These are phyloP conservation scores for Periophthalmus modestus DNA, from an alignment of 2,113 vertebrate genomes.

Conservation along the genomic window DNA sequence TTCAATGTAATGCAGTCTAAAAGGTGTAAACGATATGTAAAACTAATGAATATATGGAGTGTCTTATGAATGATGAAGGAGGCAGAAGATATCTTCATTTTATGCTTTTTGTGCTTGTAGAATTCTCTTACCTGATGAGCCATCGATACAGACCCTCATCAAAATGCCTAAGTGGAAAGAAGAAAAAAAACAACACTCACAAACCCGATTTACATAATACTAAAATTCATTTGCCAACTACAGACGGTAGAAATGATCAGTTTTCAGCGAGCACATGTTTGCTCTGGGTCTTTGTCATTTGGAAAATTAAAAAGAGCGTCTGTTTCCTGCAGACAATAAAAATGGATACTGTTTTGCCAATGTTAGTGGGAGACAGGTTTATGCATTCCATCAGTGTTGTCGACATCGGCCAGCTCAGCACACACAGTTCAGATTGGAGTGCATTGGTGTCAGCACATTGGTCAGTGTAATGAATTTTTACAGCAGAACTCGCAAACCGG, in stretches of 20 bases:
- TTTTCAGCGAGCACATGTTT: constrained; percentile 9
- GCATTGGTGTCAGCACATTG: constrained; percentile 59
- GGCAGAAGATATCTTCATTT: constrained; percentile 11
- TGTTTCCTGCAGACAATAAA: constrained; percentile 38
- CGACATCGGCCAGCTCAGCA: constrained; percentile 58
- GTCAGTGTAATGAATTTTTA: constrained; percentile 19
- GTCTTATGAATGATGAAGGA: background rate
- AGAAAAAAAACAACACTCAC: constrained; percentile 23
- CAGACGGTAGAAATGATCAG: constrained; percentile 19
- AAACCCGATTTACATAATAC: constrained; percentile 64
- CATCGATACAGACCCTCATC: constrained; percentile 81
- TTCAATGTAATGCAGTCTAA: constrained; percentile 46
- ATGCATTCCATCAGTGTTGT: constrained; percentile 66
- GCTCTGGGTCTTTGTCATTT: constrained; percentile 29
- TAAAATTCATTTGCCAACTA: constrained; percentile 46
- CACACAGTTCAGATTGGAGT: constrained; percentile 38
- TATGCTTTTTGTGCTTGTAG: constrained; percentile 45
- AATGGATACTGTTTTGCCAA: constrained; percentile 38
- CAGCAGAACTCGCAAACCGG: constrained; percentile 7
- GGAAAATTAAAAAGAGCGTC: constrained; percentile 43
- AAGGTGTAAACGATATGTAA: constrained; percentile 33
- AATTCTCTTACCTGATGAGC: constrained; percentile 79
- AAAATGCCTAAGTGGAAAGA: constrained; percentile 72
- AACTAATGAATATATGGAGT: constrained; percentile 1
- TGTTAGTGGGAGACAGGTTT: constrained; percentile 53